Evolutionary conservation across 2,113 vertebrate species (phyloP).

Genomic region (Aphelocoma coerulescens): DNA sequence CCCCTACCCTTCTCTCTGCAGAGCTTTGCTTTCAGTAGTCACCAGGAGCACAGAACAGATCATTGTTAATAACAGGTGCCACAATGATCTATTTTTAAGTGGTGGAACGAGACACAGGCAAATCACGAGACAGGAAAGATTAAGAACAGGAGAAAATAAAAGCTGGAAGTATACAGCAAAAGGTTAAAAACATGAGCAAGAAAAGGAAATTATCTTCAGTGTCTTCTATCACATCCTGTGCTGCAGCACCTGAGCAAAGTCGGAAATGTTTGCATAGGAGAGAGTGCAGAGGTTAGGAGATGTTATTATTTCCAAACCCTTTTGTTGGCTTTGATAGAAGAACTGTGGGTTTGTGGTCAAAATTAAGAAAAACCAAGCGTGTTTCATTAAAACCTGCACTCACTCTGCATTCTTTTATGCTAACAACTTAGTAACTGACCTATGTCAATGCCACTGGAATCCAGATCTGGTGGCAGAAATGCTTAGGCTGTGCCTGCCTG

Average conservation of each 20-base stretch:
- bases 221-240: not conserved
- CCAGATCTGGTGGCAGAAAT: not conserved
- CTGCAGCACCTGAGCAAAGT: not conserved
- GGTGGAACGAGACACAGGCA: not conserved
- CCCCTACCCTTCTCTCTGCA: not conserved
- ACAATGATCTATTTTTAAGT: slow-evolving; percentile 33
- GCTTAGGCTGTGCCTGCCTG: not conserved
- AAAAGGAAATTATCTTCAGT: slow-evolving; percentile 16
- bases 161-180: not conserved
- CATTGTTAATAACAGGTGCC: slow-evolving; percentile 3
- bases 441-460: not conserved
- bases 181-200: slow-evolving; percentile 28
- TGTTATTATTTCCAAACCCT: not conserved
- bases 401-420: not conserved
- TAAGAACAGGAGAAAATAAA: slow-evolving; percentile 17
- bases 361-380: not conserved
- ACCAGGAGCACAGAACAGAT: not conserved
- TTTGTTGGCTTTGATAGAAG: not conserved
- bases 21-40: not conserved
- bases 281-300: not conserved
- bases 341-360: not conserved
- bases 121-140: slow-evolving; percentile 34
- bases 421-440: not conserved
- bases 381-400: not conserved
- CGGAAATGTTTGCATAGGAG: not conserved